Base-by-base conservation (phyloP, 2,888 invertebrate species). In the Acrocyrtus sp. region DNA sequence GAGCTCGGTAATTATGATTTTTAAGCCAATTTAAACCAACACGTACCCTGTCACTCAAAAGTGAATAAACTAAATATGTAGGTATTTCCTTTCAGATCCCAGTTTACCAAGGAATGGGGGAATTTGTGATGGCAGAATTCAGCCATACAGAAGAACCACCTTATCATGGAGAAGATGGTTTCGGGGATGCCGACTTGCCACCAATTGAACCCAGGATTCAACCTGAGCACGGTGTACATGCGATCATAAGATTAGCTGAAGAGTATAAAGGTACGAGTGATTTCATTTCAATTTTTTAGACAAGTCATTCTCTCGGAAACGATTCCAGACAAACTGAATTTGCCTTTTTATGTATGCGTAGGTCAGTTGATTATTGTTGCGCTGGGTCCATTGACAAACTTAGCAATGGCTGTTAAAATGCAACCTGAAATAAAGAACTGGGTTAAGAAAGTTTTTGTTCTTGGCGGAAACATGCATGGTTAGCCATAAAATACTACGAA, bases 321-420 rank as follows among this genome's bases (percentile, higher is more conserved):
- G 12, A 39, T 51, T n/a, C 21, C n/a, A 10, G 41, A 15, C 21
- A 50, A 12, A 48, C 4, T 27, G 29, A 5, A 50, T 12, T 45
- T 54, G 15, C 26, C 1, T 48, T 48, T 48, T 22, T 56, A 21
- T 22, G 0, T 21, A 51, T 17, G 34, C 15, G 24, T 53, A 83
- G 84, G 83, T 24, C 80, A 82, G 39, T 53, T 85, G 8, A 81
- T 72, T 0, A 45, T 79, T 45, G 47, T 77, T 0, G 88, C 90
- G 41, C 83, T 93, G 24, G 94, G 91, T 0, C 89, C 95, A 0
- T 83, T 94, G 26, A 94, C 94, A 0, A 95, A 94, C 82, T 85
- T 93, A 47, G 94, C 94, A 0, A 82, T 93, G 72, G 90, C 92
- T 0, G 86, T 91, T 1, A 89, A 89, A 81, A 83, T 92, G 81